Evolutionary conservation across 2,797 vertebrate species (phyloP).

Genomic region (Sebastes aleutianus): DNA sequence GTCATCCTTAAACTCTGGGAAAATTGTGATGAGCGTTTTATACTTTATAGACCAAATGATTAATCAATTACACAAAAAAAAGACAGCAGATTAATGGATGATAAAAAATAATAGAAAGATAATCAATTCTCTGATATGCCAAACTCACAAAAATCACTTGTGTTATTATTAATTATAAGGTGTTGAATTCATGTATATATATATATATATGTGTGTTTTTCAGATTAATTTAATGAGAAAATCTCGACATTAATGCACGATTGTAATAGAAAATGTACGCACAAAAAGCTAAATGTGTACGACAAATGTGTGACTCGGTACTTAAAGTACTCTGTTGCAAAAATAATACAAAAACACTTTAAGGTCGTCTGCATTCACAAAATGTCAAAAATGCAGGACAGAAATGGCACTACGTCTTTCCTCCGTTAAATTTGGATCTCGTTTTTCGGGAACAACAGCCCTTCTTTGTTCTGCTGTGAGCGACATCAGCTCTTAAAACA

Average conservation of each 20-base stretch:
- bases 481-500: conserved; percentile 63
- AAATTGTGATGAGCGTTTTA: background rate
- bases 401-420: conserved; percentile 67
- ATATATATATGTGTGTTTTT: background rate
- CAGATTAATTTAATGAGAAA: conserved; percentile 12
- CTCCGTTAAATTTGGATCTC: conserved; percentile 39
- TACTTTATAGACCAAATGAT: background rate
- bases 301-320: conserved; percentile 39
- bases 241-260: background rate
- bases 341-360: conserved; percentile 63
- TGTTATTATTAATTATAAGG: background rate
- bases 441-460: conserved; percentile 34
- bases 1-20: background rate
- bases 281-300: conserved; percentile 27
- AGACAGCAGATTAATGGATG: background rate
- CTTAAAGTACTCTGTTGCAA: conserved; percentile 30
- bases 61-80: background rate
- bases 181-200: conserved; percentile 3
- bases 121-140: background rate
- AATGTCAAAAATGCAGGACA: conserved; percentile 53
- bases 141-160: too few species aligned
- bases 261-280: conserved; percentile 32
- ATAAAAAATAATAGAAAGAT: background rate
- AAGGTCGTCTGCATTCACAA: conserved; percentile 54
- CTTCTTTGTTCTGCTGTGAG: conserved; percentile 47